A percentile compares a stretch with the other conserved stretches of the same genome.
These are phyloP conservation scores for Eucriotettix oculatus DNA, from an alignment of 2,888 invertebrate genomes.

Conservation along the genomic window DNA sequence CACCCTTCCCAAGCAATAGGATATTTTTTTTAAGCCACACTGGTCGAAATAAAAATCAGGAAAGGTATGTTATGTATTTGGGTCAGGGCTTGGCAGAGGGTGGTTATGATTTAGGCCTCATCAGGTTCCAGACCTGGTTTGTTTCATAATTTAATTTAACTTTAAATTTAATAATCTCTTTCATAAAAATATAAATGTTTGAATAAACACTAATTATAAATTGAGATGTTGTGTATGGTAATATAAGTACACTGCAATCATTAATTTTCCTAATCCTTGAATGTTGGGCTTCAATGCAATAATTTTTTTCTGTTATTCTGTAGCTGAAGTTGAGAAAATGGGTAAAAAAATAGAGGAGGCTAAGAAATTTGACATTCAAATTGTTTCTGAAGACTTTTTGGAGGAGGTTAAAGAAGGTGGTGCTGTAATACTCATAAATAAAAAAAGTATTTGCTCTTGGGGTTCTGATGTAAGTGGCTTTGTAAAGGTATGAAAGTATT, in stretches of 20 bases:
- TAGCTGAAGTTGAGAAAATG: conserved; percentile 50
- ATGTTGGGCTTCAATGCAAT: neutral
- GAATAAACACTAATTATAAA: no score
- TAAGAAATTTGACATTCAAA: conserved; percentile 52
- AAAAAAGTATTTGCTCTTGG: conserved; percentile 66
- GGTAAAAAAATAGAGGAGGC: conserved; percentile 46
- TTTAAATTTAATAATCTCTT: no score
- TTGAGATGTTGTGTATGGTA: no score
- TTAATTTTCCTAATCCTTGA: neutral
- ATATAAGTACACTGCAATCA: neutral
- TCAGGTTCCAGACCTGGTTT: no score
- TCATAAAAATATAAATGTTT: no score
- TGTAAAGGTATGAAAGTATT: conserved; percentile 30
- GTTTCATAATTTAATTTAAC: no score
- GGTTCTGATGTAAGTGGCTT: conserved; percentile 62
- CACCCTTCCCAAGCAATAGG: no score
- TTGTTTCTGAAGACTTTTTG: conserved; percentile 62
- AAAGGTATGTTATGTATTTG: no score
- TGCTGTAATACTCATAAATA: conserved; percentile 47
- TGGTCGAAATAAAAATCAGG: no score
- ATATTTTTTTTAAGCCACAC: no score
- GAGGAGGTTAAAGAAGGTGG: conserved; percentile 38
- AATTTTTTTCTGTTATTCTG: conserved; percentile 8
- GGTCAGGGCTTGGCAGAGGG: no score
- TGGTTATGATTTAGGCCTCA: no score